Base-by-base conservation (phyloP, 1,140 invertebrate species). In the Dinoponera quadriceps region DNA sequence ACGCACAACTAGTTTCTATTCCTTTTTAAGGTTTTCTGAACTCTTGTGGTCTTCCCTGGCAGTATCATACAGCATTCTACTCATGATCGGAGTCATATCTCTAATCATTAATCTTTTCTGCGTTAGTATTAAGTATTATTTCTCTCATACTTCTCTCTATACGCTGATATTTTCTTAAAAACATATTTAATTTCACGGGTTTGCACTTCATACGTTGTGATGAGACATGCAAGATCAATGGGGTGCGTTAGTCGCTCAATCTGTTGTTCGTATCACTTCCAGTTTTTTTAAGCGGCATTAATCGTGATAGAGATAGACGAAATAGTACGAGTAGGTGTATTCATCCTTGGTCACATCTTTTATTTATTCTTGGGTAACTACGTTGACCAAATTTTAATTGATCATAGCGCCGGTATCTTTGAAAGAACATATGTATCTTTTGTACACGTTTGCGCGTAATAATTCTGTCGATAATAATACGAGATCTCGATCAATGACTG, bases 281-380 rank as follows among this genome's bases (percentile, higher is more conserved):
- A 80, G 65, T n/a, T 80, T 69, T 57, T 80, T 22, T 29, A 80
- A 57, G 2, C 22, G 55, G 0, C 44, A 29, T 7, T 80, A 48
- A 48, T 29, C 11, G 0, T 20, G 3, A 69, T 69, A 13, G 11
- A 16, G 27, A 5, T 33, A 1, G 20, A 71, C 3, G 51, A 80
- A 48, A 3, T 80, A 9, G 3, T 69, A 22, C 27, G 14, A 20
- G 18, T n/a, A n/a, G n/a, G n/a, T 59, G 22, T 48, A 4, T 33
- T 80, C 13, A 69, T 13, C 3, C 2, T 69, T n/a, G 65, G 51
- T 29, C 75, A 80, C 0, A 16, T 80, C 14, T 2, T 80, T 22
- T 82, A 82, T 54, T 44, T 82, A 18, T 82, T 82, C 13, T 38
- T 73, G 20, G 78, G 78, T 49, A 82, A 82, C 29, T 82, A 74